Evolutionary conservation across 2,888 invertebrate species (phyloP), one percentile per base, ranked within the genome.

Genomic region (Keiferia lycopersicella): DNA sequence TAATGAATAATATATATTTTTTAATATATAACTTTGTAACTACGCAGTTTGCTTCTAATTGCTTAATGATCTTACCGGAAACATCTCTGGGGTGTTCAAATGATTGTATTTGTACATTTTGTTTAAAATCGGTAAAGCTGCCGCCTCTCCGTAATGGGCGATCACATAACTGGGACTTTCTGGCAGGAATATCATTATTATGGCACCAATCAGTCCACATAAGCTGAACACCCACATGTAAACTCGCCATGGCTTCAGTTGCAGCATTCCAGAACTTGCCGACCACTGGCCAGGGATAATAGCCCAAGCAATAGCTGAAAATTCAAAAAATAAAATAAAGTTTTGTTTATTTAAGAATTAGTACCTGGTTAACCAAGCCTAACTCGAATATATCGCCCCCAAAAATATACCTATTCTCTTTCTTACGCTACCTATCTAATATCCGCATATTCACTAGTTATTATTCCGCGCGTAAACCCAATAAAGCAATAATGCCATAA

Each of bases 211-310:
- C 8, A 41, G 4, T 14, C 62, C 62, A 11, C 16, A 14, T 3
- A 57, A 1, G 11, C 38, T 16, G 26, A 53, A 63, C 4, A 18
- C n/a, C 62, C 62, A 63, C 57, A 63, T 63, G 26, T 57, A 63
- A 1, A 57, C 45, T 11, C 62, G 22, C 62, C 62, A 63, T 26
- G 62, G 56, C 30, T 45, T 56, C 4, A 63, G 12, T 8, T 22
- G 14, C 4, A 41, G 7, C 7, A 63, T 10, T 2, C 14, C 12
- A 20, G 41, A 16, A 11, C 14, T 41, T 12, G 41, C 22, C 1
- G 59, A 41, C 59, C 59, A 59, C 16, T 12, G 18, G 10, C 59
- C 59, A 22, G 59, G 59, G 22, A 59, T 38, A 1, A 59, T 59
- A 0, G 11, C 59, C 59, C 59, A 59, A 7, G 39, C 59, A 4